phyloP scores from a whole-genome alignment of 2,113 vertebrate species.

The Pedionomus torquatus region DNA sequence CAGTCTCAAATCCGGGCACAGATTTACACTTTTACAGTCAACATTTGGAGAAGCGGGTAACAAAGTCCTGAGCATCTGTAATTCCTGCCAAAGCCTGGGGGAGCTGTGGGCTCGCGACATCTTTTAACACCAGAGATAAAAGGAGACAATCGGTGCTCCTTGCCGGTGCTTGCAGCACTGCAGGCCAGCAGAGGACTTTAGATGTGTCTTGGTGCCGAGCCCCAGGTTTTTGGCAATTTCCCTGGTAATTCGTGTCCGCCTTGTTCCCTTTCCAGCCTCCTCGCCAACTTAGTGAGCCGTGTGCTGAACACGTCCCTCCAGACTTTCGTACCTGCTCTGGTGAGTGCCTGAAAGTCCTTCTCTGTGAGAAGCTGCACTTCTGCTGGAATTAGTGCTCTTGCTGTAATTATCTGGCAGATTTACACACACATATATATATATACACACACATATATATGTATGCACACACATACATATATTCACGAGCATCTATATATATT shows the following conservation, averaged over 20 bases:
- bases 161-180: fast-evolving
- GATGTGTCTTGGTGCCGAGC: not conserved
- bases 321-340: not conserved
- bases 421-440: fast-evolving
- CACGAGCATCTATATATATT: too few relatives aligned
- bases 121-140: not conserved
- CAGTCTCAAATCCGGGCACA: not conserved
- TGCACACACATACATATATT: too few relatives aligned
- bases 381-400: not conserved
- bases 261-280: not conserved
- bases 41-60: not conserved
- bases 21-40: not conserved
- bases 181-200: not conserved
- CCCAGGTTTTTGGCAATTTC: not conserved
- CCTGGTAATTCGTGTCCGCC: not conserved
- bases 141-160: not conserved
- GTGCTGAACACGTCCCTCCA: not conserved
- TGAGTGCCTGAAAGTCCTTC: not conserved
- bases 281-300: not conserved
- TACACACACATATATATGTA: too few relatives aligned
- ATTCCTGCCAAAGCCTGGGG: not conserved
- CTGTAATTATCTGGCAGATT: not conserved
- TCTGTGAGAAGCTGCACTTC: not conserved
- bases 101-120: not conserved
- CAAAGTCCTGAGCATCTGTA: not conserved